Conservation (phyloP, 1,140 invertebrate genomes). For the Archegozetes longisetosus region DNA sequence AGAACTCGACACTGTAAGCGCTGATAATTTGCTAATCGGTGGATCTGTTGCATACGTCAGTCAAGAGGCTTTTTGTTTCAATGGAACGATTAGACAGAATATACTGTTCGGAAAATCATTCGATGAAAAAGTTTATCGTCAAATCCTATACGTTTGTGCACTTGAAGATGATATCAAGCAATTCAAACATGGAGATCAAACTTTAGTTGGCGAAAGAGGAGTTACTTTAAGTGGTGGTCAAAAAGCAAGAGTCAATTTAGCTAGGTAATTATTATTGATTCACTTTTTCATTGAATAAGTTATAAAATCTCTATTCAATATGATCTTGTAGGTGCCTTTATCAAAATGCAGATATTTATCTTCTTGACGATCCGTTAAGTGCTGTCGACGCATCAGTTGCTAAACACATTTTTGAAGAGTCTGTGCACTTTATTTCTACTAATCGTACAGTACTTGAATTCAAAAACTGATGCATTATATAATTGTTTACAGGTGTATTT, state of each 20-base stretch:
- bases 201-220: constrained; percentile 31
- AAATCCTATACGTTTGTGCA: constrained; percentile 31
- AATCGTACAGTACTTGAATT: neutral
- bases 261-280: too few species aligned
- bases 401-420: constrained; percentile 30
- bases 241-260: constrained; percentile 77
- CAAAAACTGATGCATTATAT: too few species aligned
- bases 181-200: constrained; percentile 28
- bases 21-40: constrained; percentile 45
- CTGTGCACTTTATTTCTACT: neutral
- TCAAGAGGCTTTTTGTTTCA: constrained; percentile 31
- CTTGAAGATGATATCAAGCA: constrained; percentile 27
- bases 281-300: too few species aligned
- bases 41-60: constrained; percentile 67
- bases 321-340: constrained; percentile 1
- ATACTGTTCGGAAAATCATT: constrained; percentile 17
- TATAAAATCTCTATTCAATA: too few species aligned
- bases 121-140: constrained; percentile 16
- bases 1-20: constrained; percentile 37
- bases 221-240: constrained; percentile 95
- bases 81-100: constrained; percentile 17
- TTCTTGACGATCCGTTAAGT: constrained; percentile 33
- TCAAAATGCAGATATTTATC: constrained; percentile 2
- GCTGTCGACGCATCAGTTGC: constrained; percentile 27
- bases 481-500: constrained; percentile 20